Base-by-base conservation (phyloP, 2,888 invertebrate genomes). In the Hesperia comma region DNA sequence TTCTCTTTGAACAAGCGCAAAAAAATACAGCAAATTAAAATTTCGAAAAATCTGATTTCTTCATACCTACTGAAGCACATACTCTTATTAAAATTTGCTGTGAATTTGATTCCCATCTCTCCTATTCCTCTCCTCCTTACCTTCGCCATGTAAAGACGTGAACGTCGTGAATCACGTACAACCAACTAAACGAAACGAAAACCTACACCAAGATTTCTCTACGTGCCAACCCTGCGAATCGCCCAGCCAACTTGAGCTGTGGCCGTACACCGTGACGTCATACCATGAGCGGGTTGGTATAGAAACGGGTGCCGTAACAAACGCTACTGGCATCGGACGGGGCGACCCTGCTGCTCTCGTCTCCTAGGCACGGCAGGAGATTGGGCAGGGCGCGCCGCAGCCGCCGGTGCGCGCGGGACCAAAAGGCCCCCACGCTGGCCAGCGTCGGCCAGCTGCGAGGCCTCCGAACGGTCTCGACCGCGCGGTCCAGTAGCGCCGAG, bases 251-350 rank as follows among this genome's bases (percentile, higher is more conserved):
- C 69, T 69, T 54, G 12, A 33, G 46, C 8, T 2, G 49, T 19
- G 17, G 12, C 63, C 69, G 17, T 76, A 78, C 78, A 77, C 79
- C 80, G 79, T 77, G 78, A 73, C 71, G 74, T 75, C 87, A 82
- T 91, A 92, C 90, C 91, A 84, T 84, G 73, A 84, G 76, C 69
- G 89, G 85, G 81, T 87, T 85, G 81, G 83, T 84, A 81, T 89
- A 90, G 79, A 87, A 88, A 70, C 84, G 82, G 72, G 85, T 80
- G 66, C 86, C 85, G 75, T 80, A 82, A 72, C 75, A 79, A 75
- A 81, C 76, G 83, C 84, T 88, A 75, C 83, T 82, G 74, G 80
- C 74, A 69, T 82, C 79, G 5, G 90, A 88, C 33, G 87, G 87
- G 71, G 89, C 84, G 73, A 89, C 89, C 68, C 83, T 74, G 72